Evolutionary conservation across 1,140 invertebrate species (phyloP).

Genomic region (Ceratina australensis): DNA sequence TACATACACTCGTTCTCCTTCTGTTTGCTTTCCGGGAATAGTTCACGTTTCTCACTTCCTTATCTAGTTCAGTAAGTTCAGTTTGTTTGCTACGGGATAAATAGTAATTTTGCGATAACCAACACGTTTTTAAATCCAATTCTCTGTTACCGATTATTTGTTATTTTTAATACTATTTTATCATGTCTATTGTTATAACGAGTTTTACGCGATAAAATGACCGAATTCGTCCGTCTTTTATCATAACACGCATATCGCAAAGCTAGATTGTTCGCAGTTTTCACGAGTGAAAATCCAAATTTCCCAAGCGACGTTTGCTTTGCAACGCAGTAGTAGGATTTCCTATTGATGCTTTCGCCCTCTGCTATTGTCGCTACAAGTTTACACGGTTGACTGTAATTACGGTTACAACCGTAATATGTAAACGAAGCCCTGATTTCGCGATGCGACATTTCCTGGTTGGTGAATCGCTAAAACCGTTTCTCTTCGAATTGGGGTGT

Average conservation of each 20-base stretch:
- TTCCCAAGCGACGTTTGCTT: not conserved
- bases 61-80: not conserved
- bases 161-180: not conserved
- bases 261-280: constrained; percentile 3
- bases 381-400: not conserved
- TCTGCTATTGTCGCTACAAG: not conserved
- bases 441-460: not conserved
- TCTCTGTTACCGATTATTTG: too few relatives aligned
- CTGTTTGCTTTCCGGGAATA: not conserved
- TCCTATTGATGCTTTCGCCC: not conserved
- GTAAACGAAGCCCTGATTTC: not conserved
- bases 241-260: constrained; percentile 17
- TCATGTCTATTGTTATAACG: not conserved
- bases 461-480: not conserved
- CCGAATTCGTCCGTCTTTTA: not conserved
- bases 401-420: not conserved
- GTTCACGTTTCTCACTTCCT: not conserved
- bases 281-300: constrained; percentile 23
- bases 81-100: not conserved
- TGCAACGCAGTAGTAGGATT: not conserved
- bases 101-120: not conserved
- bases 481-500: too few relatives aligned
- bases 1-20: not conserved
- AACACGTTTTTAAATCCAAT: too few relatives aligned
- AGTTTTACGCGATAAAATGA: too few relatives aligned